These are phyloP conservation scores for Channallabes apus DNA, from an alignment of 2,797 vertebrate species.

Conservation along the genomic window DNA sequence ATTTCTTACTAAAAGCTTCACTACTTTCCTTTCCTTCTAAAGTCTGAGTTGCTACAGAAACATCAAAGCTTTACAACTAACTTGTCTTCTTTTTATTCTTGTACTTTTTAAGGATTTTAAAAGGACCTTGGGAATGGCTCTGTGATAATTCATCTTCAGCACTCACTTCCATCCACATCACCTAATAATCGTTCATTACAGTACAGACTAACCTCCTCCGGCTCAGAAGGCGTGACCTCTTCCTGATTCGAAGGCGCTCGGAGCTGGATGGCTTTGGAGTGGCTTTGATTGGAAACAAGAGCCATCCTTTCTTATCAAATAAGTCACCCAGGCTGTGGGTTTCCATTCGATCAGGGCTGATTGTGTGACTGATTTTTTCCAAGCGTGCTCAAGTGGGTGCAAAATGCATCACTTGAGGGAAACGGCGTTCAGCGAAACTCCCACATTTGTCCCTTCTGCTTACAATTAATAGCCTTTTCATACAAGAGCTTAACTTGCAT, in stretches of 20 bases:
- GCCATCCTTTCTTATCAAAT: not conserved
- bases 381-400: not conserved
- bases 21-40: no score
- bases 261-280: not conserved
- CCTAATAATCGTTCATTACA: not conserved
- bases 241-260: not conserved
- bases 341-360: not conserved
- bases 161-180: no score
- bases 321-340: not conserved
- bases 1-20: not conserved
- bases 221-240: not conserved
- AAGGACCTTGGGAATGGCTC: no score
- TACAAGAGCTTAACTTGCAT: not conserved
- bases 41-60: not conserved
- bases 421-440: not conserved
- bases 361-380: not conserved
- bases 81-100: no score
- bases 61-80: no score
- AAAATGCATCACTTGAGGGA: not conserved
- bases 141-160: no score
- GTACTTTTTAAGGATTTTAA: no score
- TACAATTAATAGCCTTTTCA: slow-evolving; percentile 4
- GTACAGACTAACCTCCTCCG: not conserved
- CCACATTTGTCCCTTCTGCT: not conserved
- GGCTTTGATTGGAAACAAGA: not conserved